Conservation (phyloP, 2,113 vertebrate genomes). For the Cinclus mexicanus region DNA sequence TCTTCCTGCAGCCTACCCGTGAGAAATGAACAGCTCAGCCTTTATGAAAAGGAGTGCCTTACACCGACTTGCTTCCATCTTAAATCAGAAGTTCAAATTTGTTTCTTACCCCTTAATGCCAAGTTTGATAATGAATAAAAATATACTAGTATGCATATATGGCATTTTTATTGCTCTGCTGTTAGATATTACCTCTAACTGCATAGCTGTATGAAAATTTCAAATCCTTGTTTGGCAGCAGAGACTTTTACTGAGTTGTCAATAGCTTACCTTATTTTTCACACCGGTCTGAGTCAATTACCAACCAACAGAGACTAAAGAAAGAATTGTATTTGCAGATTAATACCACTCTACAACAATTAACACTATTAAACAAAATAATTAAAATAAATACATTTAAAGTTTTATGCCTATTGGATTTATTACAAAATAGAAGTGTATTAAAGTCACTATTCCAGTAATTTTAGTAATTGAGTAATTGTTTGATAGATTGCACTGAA, state of each 20-base stretch:
- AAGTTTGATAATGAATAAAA: background rate
- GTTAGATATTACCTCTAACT: background rate
- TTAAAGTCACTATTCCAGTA: background rate
- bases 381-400: background rate
- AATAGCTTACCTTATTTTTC: slow-evolving; percentile 13
- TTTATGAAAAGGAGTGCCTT: background rate
- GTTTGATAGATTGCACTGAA: background rate
- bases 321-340: background rate
- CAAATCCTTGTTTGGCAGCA: background rate
- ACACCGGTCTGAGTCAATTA: background rate
- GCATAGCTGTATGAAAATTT: background rate
- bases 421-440: background rate
- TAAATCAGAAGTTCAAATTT: background rate
- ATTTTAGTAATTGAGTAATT: background rate
- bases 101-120: background rate
- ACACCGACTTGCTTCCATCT: background rate
- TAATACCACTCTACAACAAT: background rate
- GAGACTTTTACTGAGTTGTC: background rate
- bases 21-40: background rate
- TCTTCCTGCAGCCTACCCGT: background rate
- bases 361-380: background rate
- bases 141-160: background rate
- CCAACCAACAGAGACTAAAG: background rate
- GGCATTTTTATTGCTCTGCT: background rate
- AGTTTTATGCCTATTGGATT: background rate